A percentile compares a stretch with the other conserved stretches of the same genome.
These are phyloP conservation scores for Leucophora obtusa DNA, from an alignment of 2,888 invertebrate genomes.

Conservation along the genomic window DNA sequence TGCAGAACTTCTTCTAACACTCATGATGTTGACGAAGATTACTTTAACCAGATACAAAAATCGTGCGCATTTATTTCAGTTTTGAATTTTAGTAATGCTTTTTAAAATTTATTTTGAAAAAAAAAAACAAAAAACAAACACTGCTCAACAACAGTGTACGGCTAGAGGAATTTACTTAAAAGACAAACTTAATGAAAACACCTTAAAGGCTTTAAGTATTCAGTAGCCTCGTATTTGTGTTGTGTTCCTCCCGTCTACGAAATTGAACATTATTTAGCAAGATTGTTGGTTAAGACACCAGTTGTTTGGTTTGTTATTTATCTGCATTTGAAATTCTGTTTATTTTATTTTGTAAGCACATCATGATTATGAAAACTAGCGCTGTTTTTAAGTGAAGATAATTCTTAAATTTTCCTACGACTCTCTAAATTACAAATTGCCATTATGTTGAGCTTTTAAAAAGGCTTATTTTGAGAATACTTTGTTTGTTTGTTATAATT, in stretches of 20 bases:
- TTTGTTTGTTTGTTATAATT: neutral
- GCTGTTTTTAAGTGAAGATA: neutral
- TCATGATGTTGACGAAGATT: constrained; percentile 9
- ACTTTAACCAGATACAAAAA: constrained; percentile 5
- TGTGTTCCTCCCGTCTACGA: neutral
- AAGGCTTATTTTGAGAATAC: constrained; percentile 22
- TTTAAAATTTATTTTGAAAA: constrained; percentile 7
- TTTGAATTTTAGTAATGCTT: neutral
- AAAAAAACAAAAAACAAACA: neutral
- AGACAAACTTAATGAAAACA: constrained; percentile 54
- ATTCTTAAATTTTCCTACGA: neutral
- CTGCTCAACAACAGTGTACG: neutral
- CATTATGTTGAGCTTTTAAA: constrained; percentile 13
- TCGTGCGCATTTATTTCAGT: neutral
- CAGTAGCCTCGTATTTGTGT: neutral
- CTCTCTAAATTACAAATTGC: constrained; percentile 33
- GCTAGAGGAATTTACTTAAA: constrained; percentile 30
- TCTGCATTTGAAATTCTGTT: constrained; percentile 9
- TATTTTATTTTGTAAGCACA: constrained; percentile 19
- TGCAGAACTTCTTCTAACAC: constrained; percentile 11
- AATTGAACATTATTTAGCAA: constrained; percentile 11
- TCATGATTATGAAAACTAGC: neutral
- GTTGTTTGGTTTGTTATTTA: constrained; percentile 12
- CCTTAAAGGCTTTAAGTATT: constrained; percentile 50
- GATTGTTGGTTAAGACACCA: constrained; percentile 25